phyloP scores from a whole-genome alignment of 2,797 vertebrate genomes.

The Molothrus ater region DNA sequence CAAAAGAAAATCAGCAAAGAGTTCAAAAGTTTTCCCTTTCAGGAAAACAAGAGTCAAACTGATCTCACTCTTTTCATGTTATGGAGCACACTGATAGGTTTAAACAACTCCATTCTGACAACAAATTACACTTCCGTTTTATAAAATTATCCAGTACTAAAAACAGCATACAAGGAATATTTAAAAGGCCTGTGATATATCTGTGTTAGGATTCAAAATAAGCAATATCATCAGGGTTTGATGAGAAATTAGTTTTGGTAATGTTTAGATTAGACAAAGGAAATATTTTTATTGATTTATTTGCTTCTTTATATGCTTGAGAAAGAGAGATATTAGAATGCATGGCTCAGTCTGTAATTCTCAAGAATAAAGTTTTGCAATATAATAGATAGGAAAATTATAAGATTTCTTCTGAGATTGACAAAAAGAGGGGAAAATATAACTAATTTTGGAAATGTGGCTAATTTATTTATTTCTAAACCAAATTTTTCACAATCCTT shows the following conservation, averaged over 20 bases:
- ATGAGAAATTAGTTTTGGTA: not conserved
- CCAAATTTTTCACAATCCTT: fast-evolving
- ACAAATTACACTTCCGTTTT: not conserved
- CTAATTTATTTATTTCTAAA: not conserved
- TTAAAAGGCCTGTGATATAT: not conserved
- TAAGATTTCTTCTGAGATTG: not conserved
- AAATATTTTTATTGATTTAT: not conserved
- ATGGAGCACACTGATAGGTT: fast-evolving
- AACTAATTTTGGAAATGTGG: not conserved
- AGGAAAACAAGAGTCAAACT: not conserved
- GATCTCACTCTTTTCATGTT: not conserved
- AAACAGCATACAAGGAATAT: not conserved
- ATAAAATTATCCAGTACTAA: not conserved
- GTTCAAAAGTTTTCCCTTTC: not conserved
- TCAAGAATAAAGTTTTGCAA: not conserved
- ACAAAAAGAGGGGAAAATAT: not conserved
- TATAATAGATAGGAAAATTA: not conserved
- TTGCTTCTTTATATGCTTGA: not conserved
- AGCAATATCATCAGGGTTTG: not conserved
- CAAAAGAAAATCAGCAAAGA: not conserved
- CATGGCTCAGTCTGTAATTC: not conserved
- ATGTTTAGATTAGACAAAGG: not conserved
- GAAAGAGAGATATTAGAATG: not conserved
- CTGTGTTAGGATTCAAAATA: not conserved
- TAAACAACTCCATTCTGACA: not conserved